Evolutionary conservation across 2,113 vertebrate species (phyloP), one percentile per base, ranked within the genome.

Genomic region (Oenanthe melanoleuca): DNA sequence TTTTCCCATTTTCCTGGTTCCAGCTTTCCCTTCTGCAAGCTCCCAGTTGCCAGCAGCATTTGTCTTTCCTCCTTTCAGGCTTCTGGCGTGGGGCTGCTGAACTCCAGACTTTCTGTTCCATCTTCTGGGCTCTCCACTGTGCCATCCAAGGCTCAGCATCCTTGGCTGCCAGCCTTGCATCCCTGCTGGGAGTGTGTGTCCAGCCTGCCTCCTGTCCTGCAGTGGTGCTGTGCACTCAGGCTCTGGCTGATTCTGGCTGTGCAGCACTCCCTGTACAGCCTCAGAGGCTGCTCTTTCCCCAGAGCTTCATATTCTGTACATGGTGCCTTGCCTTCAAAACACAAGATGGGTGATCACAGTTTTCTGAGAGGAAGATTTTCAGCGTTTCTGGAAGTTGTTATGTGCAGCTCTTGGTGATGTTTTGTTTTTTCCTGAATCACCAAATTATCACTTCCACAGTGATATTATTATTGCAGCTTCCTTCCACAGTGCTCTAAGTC

Each of bases 221-320:
- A 55, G 78, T 5, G 1, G 21, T 65, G 20, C 50, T 16, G 28
- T 29, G 65, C 34, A 0, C 7, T 5, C 37, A 22, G 61, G 28
- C 42, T 66, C n/a, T 15, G 16, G 28, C 84, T 40, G 26, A 7
- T 65, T 90, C 34, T 12, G n/a, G 73, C 44, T 11, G 4, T 21
- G 1, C 63, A 21, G 47, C 33, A 2, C 40, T 70, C 3, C 0
- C 49, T 45, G 25, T 5, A 8, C 37, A 15, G 59, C 8, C 83
- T 61, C 55, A 65, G 57, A 33, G 31, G 22, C 12, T 57, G 12
- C n/a, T 50, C n/a, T 80, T 71, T 40, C 44, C 61, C 8, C 31
- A 34, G 45, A 8, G 0, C 12, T 38, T 81, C 8, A 0, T 37
- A 2, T 26, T 28, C 45, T 49, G 0, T 31, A 17, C 0, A 0